phyloP scores from a whole-genome alignment of 2,888 invertebrate species.

The Esperia sulphurella region DNA sequence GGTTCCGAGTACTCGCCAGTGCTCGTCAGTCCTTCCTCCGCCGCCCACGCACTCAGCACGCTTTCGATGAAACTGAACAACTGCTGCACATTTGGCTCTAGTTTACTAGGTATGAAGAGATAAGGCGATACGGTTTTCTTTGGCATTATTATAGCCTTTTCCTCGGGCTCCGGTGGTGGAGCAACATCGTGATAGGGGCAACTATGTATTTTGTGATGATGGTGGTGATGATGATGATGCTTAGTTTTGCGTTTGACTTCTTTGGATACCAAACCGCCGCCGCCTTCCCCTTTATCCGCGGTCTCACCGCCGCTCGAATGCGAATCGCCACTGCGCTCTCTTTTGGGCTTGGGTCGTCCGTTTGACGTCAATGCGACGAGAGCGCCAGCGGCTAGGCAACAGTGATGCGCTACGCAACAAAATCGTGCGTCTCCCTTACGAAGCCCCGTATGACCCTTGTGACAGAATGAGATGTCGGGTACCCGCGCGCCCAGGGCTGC shows the following conservation, averaged over 20 bases:
- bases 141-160: slow-evolving; percentile 51
- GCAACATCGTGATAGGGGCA: slow-evolving; percentile 69
- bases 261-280: slow-evolving; percentile 37
- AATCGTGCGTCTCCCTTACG: slow-evolving; percentile 65
- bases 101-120: slow-evolving; percentile 73
- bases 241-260: slow-evolving; percentile 56
- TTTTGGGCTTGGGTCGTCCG: slow-evolving; percentile 55
- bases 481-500: slow-evolving; percentile 71
- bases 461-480: slow-evolving; percentile 72
- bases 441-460: slow-evolving; percentile 66
- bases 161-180: slow-evolving; percentile 50
- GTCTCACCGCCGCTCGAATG: slow-evolving; percentile 73
- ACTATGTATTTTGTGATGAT: slow-evolving; percentile 59
- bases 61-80: slow-evolving; percentile 90
- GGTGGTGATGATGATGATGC: slow-evolving; percentile 64
- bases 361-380: slow-evolving; percentile 58
- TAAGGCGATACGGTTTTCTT: slow-evolving; percentile 75
- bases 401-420: slow-evolving; percentile 74
- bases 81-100: slow-evolving; percentile 89
- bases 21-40: slow-evolving; percentile 84
- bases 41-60: slow-evolving; percentile 88
- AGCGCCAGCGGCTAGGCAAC: slow-evolving; percentile 67
- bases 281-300: slow-evolving; percentile 57
- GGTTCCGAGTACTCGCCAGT: slow-evolving; percentile 87
- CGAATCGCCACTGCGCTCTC: slow-evolving; percentile 67